Conservation (phyloP, 1,140 invertebrate species). For the Steinernema feltiae region DNA sequence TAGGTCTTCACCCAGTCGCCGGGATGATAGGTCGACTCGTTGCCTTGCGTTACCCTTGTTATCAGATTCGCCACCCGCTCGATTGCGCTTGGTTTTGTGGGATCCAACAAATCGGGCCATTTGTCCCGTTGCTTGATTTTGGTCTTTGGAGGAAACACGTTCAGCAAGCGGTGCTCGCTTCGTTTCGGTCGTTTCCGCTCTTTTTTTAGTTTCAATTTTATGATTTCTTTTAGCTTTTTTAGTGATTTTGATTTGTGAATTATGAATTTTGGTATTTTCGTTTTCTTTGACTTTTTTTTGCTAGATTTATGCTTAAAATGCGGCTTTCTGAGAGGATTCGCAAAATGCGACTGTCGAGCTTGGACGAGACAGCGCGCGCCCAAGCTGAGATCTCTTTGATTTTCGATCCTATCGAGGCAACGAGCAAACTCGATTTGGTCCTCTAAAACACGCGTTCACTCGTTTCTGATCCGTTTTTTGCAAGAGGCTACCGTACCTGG, state of each 20-base stretch:
- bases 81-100: background rate
- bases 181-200: background rate
- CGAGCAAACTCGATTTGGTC: background rate
- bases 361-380: background rate
- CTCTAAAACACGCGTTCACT: background rate
- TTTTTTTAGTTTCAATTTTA: background rate
- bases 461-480: background rate
- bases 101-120: background rate
- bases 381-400: background rate
- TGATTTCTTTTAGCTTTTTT: background rate
- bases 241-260: background rate
- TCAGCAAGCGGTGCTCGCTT: background rate
- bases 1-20: constrained; percentile 47
- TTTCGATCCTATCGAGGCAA: background rate
- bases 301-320: background rate
- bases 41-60: background rate
- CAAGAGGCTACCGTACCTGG: background rate
- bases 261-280: background rate
- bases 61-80: constrained; percentile 40
- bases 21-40: background rate
- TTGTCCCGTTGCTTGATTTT: background rate
- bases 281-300: background rate
- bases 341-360: background rate
- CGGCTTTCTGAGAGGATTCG: background rate
- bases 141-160: background rate